Base-by-base conservation (phyloP, 2,888 invertebrate species). In the Teleogryllus oceanicus region DNA sequence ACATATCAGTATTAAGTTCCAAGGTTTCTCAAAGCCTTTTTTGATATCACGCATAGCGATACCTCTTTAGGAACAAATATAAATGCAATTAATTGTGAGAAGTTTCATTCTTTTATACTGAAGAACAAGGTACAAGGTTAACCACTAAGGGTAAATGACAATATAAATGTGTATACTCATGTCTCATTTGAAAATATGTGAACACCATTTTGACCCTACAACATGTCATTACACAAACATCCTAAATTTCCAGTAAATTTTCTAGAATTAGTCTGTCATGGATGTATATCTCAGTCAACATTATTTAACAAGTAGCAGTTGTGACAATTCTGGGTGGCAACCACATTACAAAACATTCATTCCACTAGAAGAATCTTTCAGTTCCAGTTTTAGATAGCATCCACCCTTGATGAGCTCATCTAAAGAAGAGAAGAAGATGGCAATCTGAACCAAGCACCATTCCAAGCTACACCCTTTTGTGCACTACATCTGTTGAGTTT, bases 51-150 rank as follows among this genome's bases (percentile, higher is more conserved):
- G 24, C 3, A 3, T 37, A 37, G 37, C 8, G 37, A 37, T n/a
- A 18, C 11, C 62, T 18, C 62, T n/a, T 18, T 62, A 62, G 62
- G 62, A 62, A 62, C 62, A 62, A 62, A 62, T 62, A 62, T 62
- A 62, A 62, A 62, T 62, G 62, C 62, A 62, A 62, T 62, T 62
- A 62, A 62, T 62, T n/a, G n/a, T 62, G 62, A 62, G n/a, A n/a
- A 13, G n/a, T 10, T 62, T 62, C 16, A 62, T 62, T 62, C 62
- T 62, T 62, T 62, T 62, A n/a, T 62, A 62, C 37, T 37, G 37
- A n/a, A 11, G 62, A 62, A 62, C 62, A 62, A 62, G 13, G 62
- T 62, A 62, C 62, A 62, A 62, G 13, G n/a, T 18, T 62, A 62
- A 62, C 62, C 62, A 62, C 62, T 62, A 62, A 62, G 62, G 62